Evolutionary conservation across 2,888 invertebrate genomes (phyloP), one percentile per base, ranked within the genome.

Genomic region (Caenorhabditis sp.): DNA sequence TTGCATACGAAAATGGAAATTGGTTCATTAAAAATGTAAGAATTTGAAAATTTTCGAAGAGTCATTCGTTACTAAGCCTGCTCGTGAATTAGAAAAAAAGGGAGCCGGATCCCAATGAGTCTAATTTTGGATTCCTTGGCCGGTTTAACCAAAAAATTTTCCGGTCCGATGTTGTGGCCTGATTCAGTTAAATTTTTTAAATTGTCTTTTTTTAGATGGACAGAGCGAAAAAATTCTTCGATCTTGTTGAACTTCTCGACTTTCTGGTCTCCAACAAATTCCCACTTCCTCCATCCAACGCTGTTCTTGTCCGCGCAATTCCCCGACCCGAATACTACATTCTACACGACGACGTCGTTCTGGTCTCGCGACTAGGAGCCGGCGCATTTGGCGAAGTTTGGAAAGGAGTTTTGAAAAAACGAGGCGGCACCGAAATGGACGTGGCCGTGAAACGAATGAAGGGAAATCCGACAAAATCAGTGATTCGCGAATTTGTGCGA

Each of bases 381-480:
- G 77, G 77, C 1, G 77, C 74, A 14, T 77, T 77, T 31, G 77
- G 77, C 21, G 74, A 77, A 59, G 75, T 77, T 10, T 75, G 65
- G 70, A 75, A 61, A 21, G 77, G 77, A 19, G 21, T 23, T 3
- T 53, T 70, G 53, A 64, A 59, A 23, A 53, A 58, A n/a, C 31
- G 27, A 6, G 55, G 43, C 21, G 21, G 17, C 26, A 51, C 51
- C 1, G 53, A 57, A 27, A 43, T 71, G 2, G 59, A 74, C 19
- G 75, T 75, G 24, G 75, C 77, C 2, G 69, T 75, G 49, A 77
- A 77, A 58, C 68, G 58, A 21, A 74, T 77, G 66, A 77, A 77
- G 49, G 77, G 74, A 17, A 67, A 74, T 57, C 66, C 63, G 27
- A 64, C 67, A 27, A 77, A 72, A 55, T 51, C 55, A 14, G 53